Percentiles rank a stretch among this genome's conserved stretches.
Evolutionary conservation across 2,888 invertebrate genomes (phyloP).

Genomic region (Gibbula magus): DNA sequence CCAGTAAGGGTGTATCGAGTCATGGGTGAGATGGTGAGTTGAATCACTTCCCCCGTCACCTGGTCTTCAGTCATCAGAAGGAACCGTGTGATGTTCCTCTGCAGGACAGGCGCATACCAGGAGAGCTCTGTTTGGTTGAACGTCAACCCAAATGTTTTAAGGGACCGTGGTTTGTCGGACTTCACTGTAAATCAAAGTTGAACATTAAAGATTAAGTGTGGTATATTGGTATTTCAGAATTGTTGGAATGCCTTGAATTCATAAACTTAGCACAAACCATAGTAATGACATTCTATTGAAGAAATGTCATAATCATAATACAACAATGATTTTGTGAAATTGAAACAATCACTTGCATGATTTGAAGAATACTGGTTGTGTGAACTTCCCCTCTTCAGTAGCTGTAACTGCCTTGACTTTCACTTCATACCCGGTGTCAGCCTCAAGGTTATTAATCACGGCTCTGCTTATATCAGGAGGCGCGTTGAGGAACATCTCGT

Average conservation of each 20-base stretch:
- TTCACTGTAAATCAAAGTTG: background rate
- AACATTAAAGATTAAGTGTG: no score
- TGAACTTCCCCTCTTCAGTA: background rate
- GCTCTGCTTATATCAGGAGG: no score
- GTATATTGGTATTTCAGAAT: no score
- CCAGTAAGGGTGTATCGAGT: background rate
- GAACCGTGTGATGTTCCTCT: slow-evolving; percentile 2
- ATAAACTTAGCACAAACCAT: no score
- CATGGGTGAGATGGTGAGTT: background rate
- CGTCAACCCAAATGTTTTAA: background rate
- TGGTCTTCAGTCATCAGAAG: background rate
- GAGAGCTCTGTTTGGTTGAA: slow-evolving; percentile 1
- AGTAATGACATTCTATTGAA: no score
- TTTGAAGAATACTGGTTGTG: background rate
- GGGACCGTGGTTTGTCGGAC: background rate
- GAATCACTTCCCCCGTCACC: background rate
- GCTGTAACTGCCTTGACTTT: background rate
- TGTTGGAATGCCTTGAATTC: no score
- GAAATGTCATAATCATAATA: no score
- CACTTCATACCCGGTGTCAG: background rate
- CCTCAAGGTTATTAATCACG: background rate
- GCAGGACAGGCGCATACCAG: background rate
- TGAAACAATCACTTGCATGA: background rate
- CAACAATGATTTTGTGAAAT: no score
- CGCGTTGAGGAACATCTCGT: no score